Percentiles rank a stretch among this genome's conserved stretches.
These are phyloP conservation scores for Bradypus variegatus DNA, from an alignment of 2,797 vertebrate genomes.

Conservation along the genomic window DNA sequence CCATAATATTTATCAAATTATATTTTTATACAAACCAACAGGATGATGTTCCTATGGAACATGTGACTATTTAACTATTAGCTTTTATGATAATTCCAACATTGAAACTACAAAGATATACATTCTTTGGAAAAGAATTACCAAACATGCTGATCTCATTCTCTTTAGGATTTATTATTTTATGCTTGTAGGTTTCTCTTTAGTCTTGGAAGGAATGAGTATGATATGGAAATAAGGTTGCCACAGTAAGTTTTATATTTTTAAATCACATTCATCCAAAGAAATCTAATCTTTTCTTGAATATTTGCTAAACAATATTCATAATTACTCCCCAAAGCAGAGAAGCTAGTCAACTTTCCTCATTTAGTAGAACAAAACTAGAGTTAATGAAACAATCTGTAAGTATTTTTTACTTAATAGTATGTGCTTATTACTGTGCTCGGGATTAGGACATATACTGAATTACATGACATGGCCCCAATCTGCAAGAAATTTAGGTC, in stretches of 20 bases:
- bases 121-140: neutral
- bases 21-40: neutral
- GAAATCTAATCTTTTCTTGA: conserved; percentile 2
- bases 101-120: neutral
- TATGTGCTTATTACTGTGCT: neutral
- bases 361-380: neutral
- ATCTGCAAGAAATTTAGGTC: neutral
- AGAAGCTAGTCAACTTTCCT: neutral
- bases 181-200: neutral
- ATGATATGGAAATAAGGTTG: neutral
- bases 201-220: neutral
- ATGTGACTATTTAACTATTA: conserved; percentile 2
- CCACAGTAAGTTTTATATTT: neutral
- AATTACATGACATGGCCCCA: neutral
- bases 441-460: too few species aligned
- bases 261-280: neutral
- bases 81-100: neutral
- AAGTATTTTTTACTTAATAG: neutral
- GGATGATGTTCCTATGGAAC: neutral
- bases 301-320: neutral
- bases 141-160: neutral
- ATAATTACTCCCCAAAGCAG: neutral
- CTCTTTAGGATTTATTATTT: neutral
- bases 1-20: neutral
- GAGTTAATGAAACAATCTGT: neutral